Conservation (phyloP, 2,797 vertebrate genomes). For the Ispidina picta region DNA sequence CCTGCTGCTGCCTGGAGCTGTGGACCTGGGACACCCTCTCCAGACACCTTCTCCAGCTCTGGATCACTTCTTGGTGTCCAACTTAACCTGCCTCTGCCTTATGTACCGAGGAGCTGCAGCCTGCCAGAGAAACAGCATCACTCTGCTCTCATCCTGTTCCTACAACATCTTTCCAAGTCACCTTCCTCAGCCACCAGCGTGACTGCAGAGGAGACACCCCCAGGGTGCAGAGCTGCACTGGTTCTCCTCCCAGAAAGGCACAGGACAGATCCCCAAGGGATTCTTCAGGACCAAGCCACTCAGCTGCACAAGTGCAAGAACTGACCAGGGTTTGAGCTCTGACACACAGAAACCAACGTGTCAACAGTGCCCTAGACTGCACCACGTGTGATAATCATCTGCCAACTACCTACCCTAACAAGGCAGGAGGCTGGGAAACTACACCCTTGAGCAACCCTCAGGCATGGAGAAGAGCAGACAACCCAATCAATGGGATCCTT, state of each 20-base stretch:
- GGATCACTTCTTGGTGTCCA: neutral
- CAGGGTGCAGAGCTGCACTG: neutral
- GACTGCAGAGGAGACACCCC: neutral
- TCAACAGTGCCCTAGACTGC: fast-evolving
- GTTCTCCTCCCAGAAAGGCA: neutral
- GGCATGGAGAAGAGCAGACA: fast-evolving
- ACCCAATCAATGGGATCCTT: fast-evolving
- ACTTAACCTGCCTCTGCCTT: neutral
- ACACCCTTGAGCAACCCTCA: neutral
- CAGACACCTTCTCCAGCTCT: fast-evolving
- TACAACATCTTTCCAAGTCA: fast-evolving
- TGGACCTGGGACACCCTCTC: neutral
- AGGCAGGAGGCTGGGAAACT: fast-evolving
- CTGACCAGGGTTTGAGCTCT: neutral
- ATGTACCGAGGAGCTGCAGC: neutral
- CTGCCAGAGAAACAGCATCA: fast-evolving
- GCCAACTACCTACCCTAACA: neutral
- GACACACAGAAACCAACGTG: neutral
- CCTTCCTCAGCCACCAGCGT: neutral
- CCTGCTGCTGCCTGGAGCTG: neutral
- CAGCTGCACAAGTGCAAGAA: neutral
- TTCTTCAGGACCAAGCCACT: fast-evolving
- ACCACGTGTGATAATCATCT: fast-evolving
- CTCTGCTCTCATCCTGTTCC: fast-evolving
- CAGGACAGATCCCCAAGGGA: fast-evolving